Base-by-base conservation (phyloP, 2,797 vertebrate species). In the Dendrocincla fuliginosa region DNA sequence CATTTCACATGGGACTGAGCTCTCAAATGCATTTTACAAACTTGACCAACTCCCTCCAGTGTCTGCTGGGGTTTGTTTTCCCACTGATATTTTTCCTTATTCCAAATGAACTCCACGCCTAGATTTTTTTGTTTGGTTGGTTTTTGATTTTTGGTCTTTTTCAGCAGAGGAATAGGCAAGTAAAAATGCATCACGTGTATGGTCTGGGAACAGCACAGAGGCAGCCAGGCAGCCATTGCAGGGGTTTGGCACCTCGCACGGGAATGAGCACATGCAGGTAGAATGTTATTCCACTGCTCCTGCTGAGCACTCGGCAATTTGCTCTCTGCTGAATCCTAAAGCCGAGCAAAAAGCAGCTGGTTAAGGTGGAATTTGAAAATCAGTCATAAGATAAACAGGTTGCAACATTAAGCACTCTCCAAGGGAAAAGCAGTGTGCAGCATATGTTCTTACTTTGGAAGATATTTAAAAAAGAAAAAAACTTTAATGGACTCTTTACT, bases 341-440 rank as follows among this genome's bases (percentile, higher is more conserved):
- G 74, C 17, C 3, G 1, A 90, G 84, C n/a, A 35, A 82, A 94
- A 95, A 89, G 91, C 94, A 97, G 94, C 92, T 96, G 94, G 87
- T 75, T 94, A 87, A 92, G 90, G 92, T 96, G 93, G 91, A 84
- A 96, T 95, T 20, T 55, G 87, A 91, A 96, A 95, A 97, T 92
- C 86, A 91, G 85, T 95, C 91, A 87, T 87, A 95, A 91, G 94
- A 96, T 96, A 97, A 96, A 96, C 96, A 97, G 92, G 96, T 96
- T 96, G 93, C 87, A 95, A 73, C 70, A 68, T 81, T 93, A 95
- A 95, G 84, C 56, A 11, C 80, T 81, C 96, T 96, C 94, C 53
- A 11, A 94, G 91, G 96, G 95, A 81, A 91, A 90, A 92, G 94
- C 91, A 77, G 91, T 30, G 49, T 42, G 73, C 65, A 95, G 95